Conservation (phyloP, 1,140 invertebrate genomes). For the Bombus vancouverensis region DNA sequence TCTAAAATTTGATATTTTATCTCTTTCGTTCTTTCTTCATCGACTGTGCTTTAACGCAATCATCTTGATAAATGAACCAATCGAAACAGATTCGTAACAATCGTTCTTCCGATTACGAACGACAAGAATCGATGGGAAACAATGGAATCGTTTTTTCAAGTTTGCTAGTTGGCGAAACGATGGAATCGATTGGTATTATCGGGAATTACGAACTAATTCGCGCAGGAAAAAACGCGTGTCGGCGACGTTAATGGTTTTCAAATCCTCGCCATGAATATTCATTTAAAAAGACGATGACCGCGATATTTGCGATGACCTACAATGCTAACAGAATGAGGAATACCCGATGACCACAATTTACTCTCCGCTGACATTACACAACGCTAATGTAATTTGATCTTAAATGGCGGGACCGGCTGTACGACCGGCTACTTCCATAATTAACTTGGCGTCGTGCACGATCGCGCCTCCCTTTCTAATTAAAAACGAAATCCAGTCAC, state of each 20-base stretch:
- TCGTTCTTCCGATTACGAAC: neutral
- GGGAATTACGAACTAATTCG: conserved; percentile 1
- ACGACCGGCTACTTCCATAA: conserved; percentile 14
- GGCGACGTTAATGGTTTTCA: neutral
- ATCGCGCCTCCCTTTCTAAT: neutral
- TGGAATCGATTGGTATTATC: neutral
- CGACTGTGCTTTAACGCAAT: neutral
- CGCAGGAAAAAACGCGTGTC: neutral
- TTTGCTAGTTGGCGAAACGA: neutral
- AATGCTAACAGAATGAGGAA: neutral
- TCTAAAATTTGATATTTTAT: neutral
- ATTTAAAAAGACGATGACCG: neutral
- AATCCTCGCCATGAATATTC: conserved; percentile 21
- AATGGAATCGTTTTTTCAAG: neutral
- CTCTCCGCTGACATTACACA: conserved; percentile 21
- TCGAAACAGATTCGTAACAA: neutral
- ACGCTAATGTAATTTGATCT: conserved; percentile 38
- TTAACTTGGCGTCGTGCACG: conserved; percentile 7
- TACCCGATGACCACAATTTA: neutral
- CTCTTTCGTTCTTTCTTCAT: neutral
- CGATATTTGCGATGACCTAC: neutral
- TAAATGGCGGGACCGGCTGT: conserved; percentile 5
- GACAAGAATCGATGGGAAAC: neutral
- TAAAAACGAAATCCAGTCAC: conserved; percentile 15
- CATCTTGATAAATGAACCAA: neutral